Base-by-base conservation (phyloP, 2,113 vertebrate genomes). In the Tringa solitaria region DNA sequence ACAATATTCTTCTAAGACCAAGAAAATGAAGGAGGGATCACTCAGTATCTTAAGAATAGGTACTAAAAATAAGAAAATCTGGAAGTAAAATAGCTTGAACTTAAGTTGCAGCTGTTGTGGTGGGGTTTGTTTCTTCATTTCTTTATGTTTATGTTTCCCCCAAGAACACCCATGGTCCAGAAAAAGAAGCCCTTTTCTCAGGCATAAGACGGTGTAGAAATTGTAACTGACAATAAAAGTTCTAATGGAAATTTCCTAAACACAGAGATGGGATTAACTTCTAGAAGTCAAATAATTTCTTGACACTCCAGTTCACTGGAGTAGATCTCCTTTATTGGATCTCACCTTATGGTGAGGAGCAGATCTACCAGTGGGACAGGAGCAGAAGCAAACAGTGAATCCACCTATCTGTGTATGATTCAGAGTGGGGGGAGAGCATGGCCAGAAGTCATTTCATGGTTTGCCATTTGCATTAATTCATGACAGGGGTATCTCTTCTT, bases 391-490 rank as follows among this genome's bases (percentile, higher is more conserved):
- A 56, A 16, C 8, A 19, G 14, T 60, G 8, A 88, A 22, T 50
- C 16, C 12, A n/a, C 61, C 12, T 54, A 13, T 6, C 9, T 63
- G 6, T 24, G 5, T 37, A 37, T 65, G 13, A 32, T 60, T 68
- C 43, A 65, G 20, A 6, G 2, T 21, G 2, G 14, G 5, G 4
- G 8, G 8, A 41, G 4, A 41, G 2, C 32, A 63, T 8, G 7
- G 28, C 12, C 33, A 48, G 22, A 41, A 76, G 23, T 61, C 0
- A 32, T 37, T 90, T 54, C n/a, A 22, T 54, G 21, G 4, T 28
- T 87, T 80, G 33, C 13, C 9, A 63, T 57, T 74, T 70, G 8
- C 24, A 7, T n/a, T 46, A 61, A 48, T 67, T 61, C 46, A 45
- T 19, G 3, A 30, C 16, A 37, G 4, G 6, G 27, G 4, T 63